These are phyloP conservation scores for Morelia viridis DNA, from an alignment of 2,797 vertebrate genomes.

Conservation along the genomic window DNA sequence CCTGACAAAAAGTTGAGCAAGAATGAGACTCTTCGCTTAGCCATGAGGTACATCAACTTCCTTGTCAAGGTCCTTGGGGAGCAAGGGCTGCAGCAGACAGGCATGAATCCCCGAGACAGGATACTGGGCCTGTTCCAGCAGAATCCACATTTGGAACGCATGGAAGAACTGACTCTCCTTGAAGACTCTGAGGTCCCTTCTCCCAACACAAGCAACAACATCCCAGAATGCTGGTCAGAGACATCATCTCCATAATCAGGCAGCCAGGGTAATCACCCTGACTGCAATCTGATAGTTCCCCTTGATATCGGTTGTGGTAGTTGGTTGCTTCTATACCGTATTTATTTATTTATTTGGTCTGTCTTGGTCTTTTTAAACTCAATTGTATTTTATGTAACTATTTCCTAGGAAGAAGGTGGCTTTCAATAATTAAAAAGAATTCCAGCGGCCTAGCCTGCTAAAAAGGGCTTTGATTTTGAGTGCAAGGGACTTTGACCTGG, in stretches of 20 bases:
- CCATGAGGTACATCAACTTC: slow-evolving; percentile 98
- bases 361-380: slow-evolving; percentile 17
- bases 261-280: neutral
- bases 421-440: neutral
- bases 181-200: slow-evolving; percentile 81
- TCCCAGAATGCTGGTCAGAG: slow-evolving; percentile 79
- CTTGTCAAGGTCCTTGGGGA: slow-evolving; percentile 90
- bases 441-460: neutral
- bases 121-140: slow-evolving; percentile 73
- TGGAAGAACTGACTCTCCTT: slow-evolving; percentile 74
- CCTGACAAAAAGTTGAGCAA: slow-evolving; percentile 99
- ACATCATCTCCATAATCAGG: slow-evolving; percentile 44
- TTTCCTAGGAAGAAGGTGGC: slow-evolving; percentile 7
- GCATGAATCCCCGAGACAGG: slow-evolving; percentile 61
- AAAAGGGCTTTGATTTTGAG: neutral
- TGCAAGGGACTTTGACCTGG: neutral
- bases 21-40: slow-evolving; percentile 94
- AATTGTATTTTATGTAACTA: slow-evolving; percentile 39
- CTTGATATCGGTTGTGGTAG: slow-evolving; percentile 27
- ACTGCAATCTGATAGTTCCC: slow-evolving; percentile 18
- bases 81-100: slow-evolving; percentile 80
- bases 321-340: slow-evolving; percentile 14
- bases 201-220: slow-evolving; percentile 79
- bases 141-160: slow-evolving; percentile 56
- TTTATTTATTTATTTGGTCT: slow-evolving; percentile 39